phyloP scores from a whole-genome alignment of 2,888 invertebrate genomes.

The Hipparchia sbordonii region DNA sequence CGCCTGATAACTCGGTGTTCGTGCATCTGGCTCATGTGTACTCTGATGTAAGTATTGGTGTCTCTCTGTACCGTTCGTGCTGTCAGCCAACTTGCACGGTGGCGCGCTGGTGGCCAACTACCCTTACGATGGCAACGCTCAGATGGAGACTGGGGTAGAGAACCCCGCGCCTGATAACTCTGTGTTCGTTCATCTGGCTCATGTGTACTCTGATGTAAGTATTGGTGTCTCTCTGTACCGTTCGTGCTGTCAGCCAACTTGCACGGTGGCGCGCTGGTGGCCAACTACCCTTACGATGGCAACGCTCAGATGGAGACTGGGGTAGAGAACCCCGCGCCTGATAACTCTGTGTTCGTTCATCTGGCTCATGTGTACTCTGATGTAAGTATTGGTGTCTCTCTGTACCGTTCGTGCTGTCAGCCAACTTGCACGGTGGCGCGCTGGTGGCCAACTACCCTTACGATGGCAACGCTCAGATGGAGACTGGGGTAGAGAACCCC shows the following conservation, averaged over 20 bases:
- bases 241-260: constrained; percentile 97
- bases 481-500: constrained; percentile 75
- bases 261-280: constrained; percentile 97
- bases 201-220: constrained; percentile 90
- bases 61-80: constrained; percentile 90
- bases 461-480: constrained; percentile 84
- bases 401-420: constrained; percentile 95
- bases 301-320: constrained; percentile 61
- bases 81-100: constrained; percentile 97
- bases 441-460: constrained; percentile 99
- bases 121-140: constrained; percentile 90
- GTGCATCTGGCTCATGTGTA: constrained; percentile 90
- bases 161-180: constrained; percentile 91
- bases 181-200: constrained; percentile 90
- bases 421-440: constrained; percentile 97
- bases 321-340: constrained; percentile 86
- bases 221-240: constrained; percentile 77
- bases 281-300: constrained; percentile 98
- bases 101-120: constrained; percentile 99
- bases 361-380: constrained; percentile 91
- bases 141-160: constrained; percentile 60
- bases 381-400: constrained; percentile 72
- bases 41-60: constrained; percentile 84
- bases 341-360: constrained; percentile 90
- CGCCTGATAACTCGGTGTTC: constrained; percentile 93